phyloP scores from a whole-genome alignment of 2,113 vertebrate genomes.

The Coturnix japonica region DNA sequence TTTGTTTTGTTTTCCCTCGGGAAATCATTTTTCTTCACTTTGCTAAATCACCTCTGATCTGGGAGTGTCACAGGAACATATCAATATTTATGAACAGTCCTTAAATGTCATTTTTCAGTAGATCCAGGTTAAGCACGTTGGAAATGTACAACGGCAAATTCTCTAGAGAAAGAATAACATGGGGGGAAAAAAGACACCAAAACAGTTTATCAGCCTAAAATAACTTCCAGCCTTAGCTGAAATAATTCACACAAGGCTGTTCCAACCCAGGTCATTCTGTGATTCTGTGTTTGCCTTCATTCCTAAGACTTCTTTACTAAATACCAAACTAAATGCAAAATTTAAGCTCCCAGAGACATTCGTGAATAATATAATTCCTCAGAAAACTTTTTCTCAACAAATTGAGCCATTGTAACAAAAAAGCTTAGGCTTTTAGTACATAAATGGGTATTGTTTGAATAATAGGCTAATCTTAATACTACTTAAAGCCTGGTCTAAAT shows the following conservation, averaged over 20 bases:
- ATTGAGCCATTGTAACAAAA: not conserved
- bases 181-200: not conserved
- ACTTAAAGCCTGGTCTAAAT: not conserved
- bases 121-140: accelerated
- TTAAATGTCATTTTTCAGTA: not conserved
- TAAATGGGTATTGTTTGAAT: not conserved
- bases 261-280: no score
- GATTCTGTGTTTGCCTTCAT: not conserved
- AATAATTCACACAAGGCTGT: not conserved
- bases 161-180: not conserved
- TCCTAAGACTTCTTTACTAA: not conserved
- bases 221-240: not conserved
- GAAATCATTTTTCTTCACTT: not conserved
- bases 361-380: not conserved
- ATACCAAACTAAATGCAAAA: not conserved
- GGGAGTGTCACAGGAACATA: not conserved
- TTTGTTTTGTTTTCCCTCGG: not conserved
- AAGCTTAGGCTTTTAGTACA: not conserved
- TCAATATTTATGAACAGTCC: conserved; percentile 20
- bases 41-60: not conserved
- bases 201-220: conserved; percentile 13
- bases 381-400: not conserved
- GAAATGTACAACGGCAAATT: not conserved
- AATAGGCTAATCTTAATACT: not conserved
- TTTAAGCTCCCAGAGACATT: not conserved